Conservation (phyloP, 2,888 invertebrate species). For the Cosmia trapezina region DNA sequence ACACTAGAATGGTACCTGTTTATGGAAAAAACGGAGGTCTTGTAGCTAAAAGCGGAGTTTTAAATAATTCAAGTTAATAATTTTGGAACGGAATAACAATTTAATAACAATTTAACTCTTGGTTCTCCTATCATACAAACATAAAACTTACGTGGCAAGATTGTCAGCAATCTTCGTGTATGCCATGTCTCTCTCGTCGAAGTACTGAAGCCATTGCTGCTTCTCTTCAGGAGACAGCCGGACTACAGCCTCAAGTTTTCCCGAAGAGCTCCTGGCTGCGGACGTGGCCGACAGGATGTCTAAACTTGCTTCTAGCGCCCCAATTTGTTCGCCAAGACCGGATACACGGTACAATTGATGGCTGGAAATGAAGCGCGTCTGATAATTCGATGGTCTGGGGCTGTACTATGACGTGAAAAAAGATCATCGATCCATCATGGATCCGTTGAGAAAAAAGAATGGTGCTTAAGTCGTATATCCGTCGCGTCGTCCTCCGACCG, state of each 20-base stretch:
- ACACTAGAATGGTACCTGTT: background rate
- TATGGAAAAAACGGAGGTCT: background rate
- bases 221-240: conserved; percentile 80
- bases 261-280: conserved; percentile 71
- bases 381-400: background rate
- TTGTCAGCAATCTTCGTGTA: conserved; percentile 80
- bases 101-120: background rate
- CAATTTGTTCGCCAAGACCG: conserved; percentile 75
- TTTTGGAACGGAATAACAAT: background rate
- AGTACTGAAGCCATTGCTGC: conserved; percentile 79
- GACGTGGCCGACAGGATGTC: conserved; percentile 80
- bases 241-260: conserved; percentile 79
- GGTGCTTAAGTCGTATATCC: too few relatives aligned
- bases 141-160: conserved; percentile 79
- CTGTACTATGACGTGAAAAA: too few relatives aligned
- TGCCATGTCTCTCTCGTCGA: conserved; percentile 74
- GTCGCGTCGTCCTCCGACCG: too few relatives aligned
- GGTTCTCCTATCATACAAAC: background rate
- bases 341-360: conserved; percentile 82
- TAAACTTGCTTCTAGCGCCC: conserved; percentile 73
- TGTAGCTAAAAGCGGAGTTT: background rate
- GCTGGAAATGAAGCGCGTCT: conserved; percentile 67
- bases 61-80: background rate
- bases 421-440: too few relatives aligned
- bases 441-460: too few relatives aligned